A percentile compares a stretch with the other conserved stretches of the same genome.
Evolutionary conservation across 2,113 vertebrate genomes (phyloP).

Genomic region (Pithys albifrons): DNA sequence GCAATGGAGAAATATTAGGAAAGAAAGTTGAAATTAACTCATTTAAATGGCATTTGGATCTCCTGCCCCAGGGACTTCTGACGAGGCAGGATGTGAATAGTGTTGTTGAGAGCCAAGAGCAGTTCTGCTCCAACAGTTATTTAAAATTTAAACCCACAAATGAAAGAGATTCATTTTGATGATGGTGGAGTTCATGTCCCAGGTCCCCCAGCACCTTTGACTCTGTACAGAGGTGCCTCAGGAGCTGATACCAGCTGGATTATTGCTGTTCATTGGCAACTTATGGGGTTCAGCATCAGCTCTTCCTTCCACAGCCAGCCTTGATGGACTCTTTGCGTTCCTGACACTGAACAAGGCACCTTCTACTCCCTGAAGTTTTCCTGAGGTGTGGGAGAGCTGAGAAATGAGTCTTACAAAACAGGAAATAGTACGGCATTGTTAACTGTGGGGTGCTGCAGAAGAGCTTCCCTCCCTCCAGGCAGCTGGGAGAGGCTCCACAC

Average conservation of each 20-base stretch:
- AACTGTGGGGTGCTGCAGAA: neutral
- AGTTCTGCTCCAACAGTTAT: conserved; percentile 6
- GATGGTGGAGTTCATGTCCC: neutral
- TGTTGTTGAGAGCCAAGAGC: neutral
- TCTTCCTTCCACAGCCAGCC: neutral
- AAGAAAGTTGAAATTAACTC: neutral
- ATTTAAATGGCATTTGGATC: neutral
- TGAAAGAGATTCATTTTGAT: conserved; percentile 12
- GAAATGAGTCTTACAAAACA: neutral
- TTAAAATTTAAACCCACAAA: conserved; percentile 47
- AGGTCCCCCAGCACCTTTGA: neutral
- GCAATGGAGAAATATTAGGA: neutral
- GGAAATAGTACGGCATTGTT: accelerated
- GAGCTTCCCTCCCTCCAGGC: neutral
- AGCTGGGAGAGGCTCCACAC: neutral
- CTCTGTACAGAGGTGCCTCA: accelerated
- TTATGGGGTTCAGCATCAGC: neutral
- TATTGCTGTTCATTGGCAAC: accelerated
- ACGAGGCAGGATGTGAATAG: neutral
- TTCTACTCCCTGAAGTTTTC: neutral
- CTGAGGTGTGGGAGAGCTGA: accelerated
- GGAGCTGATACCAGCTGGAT: neutral
- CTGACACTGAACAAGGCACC: neutral
- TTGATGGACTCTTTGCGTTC: accelerated
- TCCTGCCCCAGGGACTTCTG: neutral